Evolutionary conservation across 2,797 vertebrate genomes (phyloP).

Genomic region (Bufotes viridis): DNA sequence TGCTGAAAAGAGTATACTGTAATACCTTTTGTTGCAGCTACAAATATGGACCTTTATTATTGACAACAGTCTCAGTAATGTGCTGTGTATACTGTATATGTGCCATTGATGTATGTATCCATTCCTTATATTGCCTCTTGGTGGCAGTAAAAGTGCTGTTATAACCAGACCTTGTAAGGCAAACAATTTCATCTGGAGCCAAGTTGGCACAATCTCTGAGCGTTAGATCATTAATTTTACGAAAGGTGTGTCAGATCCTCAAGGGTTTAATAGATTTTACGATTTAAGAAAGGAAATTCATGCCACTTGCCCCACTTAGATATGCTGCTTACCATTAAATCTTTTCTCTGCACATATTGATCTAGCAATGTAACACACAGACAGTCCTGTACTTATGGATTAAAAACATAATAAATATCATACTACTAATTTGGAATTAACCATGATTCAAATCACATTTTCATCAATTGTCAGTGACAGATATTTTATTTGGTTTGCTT

Average conservation of each 20-base stretch:
- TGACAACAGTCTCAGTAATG: neutral
- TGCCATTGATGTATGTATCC: neutral
- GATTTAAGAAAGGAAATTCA: conserved; percentile 30
- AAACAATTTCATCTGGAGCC: conserved; percentile 36
- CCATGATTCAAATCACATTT: neutral
- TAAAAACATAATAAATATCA: neutral
- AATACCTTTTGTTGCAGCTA: neutral
- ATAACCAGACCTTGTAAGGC: conserved; percentile 6
- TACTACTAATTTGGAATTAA: neutral
- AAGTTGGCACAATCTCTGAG: conserved; percentile 56
- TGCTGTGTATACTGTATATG: neutral
- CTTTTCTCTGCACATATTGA: neutral
- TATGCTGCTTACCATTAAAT: neutral
- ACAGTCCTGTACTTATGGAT: neutral
- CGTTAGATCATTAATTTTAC: conserved; percentile 57
- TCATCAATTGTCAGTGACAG: neutral
- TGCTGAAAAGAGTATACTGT: neutral
- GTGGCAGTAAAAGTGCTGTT: conserved; percentile 48
- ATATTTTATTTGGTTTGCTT: neutral
- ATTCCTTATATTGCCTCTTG: conserved; percentile 32
- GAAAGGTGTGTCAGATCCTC: conserved; percentile 58
- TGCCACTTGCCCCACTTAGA: conserved; percentile 29
- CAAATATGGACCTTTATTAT: neutral
- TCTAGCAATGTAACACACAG: neutral
- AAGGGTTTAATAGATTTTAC: conserved; percentile 47